Base-by-base conservation (phyloP, 2,888 invertebrate species). In the Pseudoips prasinana region DNA sequence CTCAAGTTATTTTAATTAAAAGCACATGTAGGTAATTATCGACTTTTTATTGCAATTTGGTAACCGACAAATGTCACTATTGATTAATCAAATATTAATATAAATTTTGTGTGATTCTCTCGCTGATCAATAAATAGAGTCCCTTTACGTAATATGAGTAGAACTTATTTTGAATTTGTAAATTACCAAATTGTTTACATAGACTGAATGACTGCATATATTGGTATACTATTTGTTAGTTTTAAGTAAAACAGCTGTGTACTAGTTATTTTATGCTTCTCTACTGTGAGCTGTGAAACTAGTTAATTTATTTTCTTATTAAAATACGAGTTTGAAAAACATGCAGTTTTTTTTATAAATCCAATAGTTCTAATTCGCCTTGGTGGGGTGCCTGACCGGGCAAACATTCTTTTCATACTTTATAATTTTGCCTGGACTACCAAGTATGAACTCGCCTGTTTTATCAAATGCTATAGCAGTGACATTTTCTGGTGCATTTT, bases 401-500 rank as follows among this genome's bases (percentile, higher is more conserved):
- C 81, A 81, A 18, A 71, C 54, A 22, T 64, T 64, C 52, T 72
- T 75, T 37, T 69, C 62, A 38, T 83, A 86, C 44, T 76, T 77
- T 0, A 80, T 23, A 27, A 84, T 46, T 60, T 76, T 78, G 1
- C 76, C 80, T 25, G 48, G 56, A 9, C 68, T 52, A 2, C 84
- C 84, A 3, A 86, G 56, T 14, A 76, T 56, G 33, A 85, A 75
- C 39, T 76, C 64, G 1, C 79, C 84, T 19, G 45, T 37, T 8
- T 55, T 38, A 42, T 85, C 77, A 52, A 86, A 84, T 7, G 84
- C 77, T 49, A 85, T 66, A 7, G 85, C 72, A 14, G 82, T 79
- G 9, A 76, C 63, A 37, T 71, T 74, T 7, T 60, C 68, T 8
- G 81, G 76, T 8, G 69, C 45, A 50, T 79, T 71, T 8, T 67